Evolutionary conservation across 2,888 invertebrate genomes (phyloP).

Genomic region (Conus canariensis): DNA sequence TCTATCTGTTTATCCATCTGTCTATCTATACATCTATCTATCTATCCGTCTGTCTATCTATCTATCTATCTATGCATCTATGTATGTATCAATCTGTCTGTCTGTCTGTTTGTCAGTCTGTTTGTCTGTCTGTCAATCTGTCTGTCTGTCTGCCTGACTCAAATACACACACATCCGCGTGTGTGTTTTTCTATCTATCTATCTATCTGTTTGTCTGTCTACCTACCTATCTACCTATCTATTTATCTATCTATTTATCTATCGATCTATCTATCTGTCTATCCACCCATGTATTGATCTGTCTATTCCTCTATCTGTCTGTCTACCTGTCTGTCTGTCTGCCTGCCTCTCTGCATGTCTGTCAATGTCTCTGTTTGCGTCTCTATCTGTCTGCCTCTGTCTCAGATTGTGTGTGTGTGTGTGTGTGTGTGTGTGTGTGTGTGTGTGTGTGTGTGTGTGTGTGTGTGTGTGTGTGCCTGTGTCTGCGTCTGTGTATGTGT

Average conservation of each 20-base stretch:
- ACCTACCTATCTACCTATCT: neutral
- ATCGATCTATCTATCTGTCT: neutral
- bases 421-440: slow-evolving; percentile 1
- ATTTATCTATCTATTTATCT: neutral
- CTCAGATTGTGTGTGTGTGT: neutral
- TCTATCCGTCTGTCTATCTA: no score
- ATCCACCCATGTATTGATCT: neutral
- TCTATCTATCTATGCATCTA: no score
- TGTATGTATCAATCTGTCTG: no score
- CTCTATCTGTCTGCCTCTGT: neutral
- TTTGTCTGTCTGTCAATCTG: no score
- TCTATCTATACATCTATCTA: no score
- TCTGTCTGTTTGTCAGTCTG: no score
- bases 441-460: neutral
- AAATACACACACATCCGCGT: neutral
- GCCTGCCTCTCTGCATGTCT: neutral
- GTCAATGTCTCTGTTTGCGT: neutral
- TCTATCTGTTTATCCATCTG: no score
- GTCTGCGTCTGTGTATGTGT: no score
- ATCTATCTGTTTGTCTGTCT: neutral
- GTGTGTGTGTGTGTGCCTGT: no score
- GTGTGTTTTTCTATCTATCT: no score
- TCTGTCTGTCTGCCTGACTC: neutral
- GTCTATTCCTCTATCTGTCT: no score
- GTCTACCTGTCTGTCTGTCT: no score